Evolutionary conservation across 1,140 invertebrate genomes (phyloP).

Genomic region (Neodiprion pinetum): DNA sequence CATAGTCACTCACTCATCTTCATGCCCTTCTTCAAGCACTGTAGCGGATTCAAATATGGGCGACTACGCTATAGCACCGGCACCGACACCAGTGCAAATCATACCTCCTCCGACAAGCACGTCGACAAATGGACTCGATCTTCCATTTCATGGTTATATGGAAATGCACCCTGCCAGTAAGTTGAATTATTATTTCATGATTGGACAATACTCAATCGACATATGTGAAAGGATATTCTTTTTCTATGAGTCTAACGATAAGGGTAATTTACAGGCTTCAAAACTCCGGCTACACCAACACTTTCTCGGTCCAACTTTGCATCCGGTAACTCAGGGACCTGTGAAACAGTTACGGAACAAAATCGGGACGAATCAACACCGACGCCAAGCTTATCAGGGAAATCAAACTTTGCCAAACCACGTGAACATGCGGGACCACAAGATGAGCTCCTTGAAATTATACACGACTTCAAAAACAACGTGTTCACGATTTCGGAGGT

Average conservation of each 20-base stretch:
- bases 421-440: slow-evolving; percentile 60
- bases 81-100: slow-evolving; percentile 46
- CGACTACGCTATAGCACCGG: slow-evolving; percentile 59
- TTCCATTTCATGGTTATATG: slow-evolving; percentile 60
- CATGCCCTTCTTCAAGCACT: slow-evolving; percentile 27
- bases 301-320: not conserved
- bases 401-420: slow-evolving; percentile 33
- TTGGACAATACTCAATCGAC: not conserved
- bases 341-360: not conserved
- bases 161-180: slow-evolving; percentile 63
- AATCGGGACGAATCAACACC: slow-evolving; percentile 39
- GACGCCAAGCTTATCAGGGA: slow-evolving; percentile 21
- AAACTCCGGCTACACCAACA: slow-evolving; percentile 16
- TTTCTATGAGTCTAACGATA: slow-evolving; percentile 20
- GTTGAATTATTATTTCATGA: not conserved
- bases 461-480: slow-evolving; percentile 89
- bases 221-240: slow-evolving; percentile 23
- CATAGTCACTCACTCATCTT: not conserved
- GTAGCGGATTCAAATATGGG: slow-evolving; percentile 42
- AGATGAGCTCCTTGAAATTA: slow-evolving; percentile 84
- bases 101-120: slow-evolving; percentile 35
- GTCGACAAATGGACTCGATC: slow-evolving; percentile 42
- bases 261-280: slow-evolving; percentile 30
- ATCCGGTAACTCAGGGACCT: not conserved
- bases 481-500: slow-evolving; percentile 84